Base-by-base conservation (phyloP, 2,113 vertebrate genomes). In the Cnemophilus loriae region DNA sequence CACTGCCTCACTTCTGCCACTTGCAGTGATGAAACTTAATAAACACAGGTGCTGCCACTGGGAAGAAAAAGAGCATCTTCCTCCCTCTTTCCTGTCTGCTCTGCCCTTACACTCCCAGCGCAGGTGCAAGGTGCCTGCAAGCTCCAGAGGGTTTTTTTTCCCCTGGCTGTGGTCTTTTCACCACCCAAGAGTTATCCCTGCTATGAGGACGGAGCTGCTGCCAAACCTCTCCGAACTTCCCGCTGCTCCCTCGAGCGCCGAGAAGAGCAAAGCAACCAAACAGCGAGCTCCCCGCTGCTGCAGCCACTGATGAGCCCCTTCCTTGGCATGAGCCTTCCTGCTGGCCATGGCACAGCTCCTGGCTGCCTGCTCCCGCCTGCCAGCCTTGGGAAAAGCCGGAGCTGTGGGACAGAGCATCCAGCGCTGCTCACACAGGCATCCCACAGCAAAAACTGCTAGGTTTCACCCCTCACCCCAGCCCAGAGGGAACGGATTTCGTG, bases 291-390 rank as follows among this genome's bases (percentile, higher is more conserved):
- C 83, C 81, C 86, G n/a, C 74, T 50, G 87, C 76, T 49, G 68
- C 70, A 78, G 28, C 71, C 1, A 35, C 92, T 93, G 80, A 68
- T 71, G 92, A 95, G 89, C 81, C 89, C 47, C 67, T 89, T 53
- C 28, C 87, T 86, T 92, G 95, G 89, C 94, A 87, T 3, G 33
- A 87, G 60, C 89, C 68, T 16, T 86, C 82, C 78, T 33, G 68
- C 95, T 95, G 92, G 91, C 84, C 2, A 46, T 20, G n/a, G 67
- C 87, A 82, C 76, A 61, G 37, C 60, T 17, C 71, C 53, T 80
- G n/a, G 10, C 41, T 90, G 93, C 95, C 94, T 90, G 91, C 49
- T 16, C 57, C n/a, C 59, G 16, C 49, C 73, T 90, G 71, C 78
- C 74, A 84, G 41, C 49, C 57, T 41, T 10, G 57, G 69, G 49